phyloP scores from a whole-genome alignment of 2,113 vertebrate genomes.

The Pelvicachromis taeniatus region DNA sequence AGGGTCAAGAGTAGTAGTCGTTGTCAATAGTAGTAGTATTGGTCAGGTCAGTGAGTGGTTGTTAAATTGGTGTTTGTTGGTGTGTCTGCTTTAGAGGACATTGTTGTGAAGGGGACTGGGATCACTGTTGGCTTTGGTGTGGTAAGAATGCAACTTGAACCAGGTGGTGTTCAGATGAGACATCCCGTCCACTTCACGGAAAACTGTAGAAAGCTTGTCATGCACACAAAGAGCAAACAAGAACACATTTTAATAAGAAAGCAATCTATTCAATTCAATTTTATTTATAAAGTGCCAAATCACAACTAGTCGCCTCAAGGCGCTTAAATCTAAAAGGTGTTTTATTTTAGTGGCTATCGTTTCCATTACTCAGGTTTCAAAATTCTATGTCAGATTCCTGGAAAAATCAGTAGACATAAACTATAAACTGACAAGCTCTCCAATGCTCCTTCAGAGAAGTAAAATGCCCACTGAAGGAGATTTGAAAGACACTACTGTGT shows the following conservation, averaged over 20 bases:
- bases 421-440: too few species aligned
- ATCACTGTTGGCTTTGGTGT: neutral
- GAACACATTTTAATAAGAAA: neutral
- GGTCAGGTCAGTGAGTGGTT: fast-evolving
- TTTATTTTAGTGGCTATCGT: too few species aligned
- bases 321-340: neutral
- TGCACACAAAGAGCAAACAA: neutral
- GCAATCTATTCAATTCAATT: too few species aligned
- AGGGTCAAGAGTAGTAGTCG: neutral
- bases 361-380: too few species aligned
- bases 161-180: neutral
- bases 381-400: too few species aligned
- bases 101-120: too few species aligned
- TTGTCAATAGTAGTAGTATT: neutral
- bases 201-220: neutral
- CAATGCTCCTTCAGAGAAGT: too few species aligned
- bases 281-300: too few species aligned
- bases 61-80: neutral
- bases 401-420: too few species aligned
- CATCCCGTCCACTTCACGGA: neutral
- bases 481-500: too few species aligned
- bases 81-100: neutral
- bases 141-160: neutral
- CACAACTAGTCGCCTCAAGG: too few species aligned
- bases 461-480: too few species aligned